Evolutionary conservation across 1,140 invertebrate species (phyloP).

Genomic region (Musca vetustissima): DNA sequence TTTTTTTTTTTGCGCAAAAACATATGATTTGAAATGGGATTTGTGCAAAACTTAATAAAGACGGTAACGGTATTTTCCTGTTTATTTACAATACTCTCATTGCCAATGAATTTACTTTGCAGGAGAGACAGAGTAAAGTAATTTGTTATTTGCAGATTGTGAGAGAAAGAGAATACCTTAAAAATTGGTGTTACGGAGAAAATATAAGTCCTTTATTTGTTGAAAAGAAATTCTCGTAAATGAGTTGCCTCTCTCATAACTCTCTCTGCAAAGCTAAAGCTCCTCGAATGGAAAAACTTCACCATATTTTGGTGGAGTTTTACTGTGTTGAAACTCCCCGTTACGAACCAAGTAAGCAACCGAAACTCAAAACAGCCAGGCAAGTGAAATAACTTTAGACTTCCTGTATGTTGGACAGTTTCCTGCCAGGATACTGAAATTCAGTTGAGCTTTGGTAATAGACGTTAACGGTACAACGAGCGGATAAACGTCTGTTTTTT

Average conservation of each 20-base stretch:
- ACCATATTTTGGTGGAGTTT: constrained; percentile 6
- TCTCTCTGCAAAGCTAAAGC: background rate
- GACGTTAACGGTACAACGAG: constrained; percentile 22
- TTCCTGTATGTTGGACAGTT: constrained; percentile 27
- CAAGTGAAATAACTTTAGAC: constrained; percentile 28
- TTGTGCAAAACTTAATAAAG: constrained; percentile 1
- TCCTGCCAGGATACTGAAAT: constrained; percentile 27
- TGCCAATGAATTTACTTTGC: background rate
- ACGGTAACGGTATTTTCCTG: constrained; percentile 4
- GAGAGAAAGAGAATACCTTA: too few relatives aligned
- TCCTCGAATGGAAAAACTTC: background rate
- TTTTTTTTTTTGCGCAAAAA: too few relatives aligned
- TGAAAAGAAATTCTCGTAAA: background rate
- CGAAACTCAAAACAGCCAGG: background rate
- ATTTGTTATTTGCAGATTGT: too few relatives aligned
- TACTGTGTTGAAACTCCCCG: constrained; percentile 7
- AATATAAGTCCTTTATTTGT: background rate
- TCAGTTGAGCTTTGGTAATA: constrained; percentile 31
- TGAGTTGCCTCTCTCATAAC: background rate
- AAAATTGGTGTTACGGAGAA: background rate
- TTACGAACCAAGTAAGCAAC: too few relatives aligned
- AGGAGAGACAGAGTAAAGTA: background rate
- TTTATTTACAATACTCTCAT: background rate
- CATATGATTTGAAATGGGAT: background rate
- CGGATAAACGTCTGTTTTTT: constrained; percentile 3